Conservation (phyloP, 2,113 vertebrate genomes). For the Cyprinodon tularosa region DNA sequence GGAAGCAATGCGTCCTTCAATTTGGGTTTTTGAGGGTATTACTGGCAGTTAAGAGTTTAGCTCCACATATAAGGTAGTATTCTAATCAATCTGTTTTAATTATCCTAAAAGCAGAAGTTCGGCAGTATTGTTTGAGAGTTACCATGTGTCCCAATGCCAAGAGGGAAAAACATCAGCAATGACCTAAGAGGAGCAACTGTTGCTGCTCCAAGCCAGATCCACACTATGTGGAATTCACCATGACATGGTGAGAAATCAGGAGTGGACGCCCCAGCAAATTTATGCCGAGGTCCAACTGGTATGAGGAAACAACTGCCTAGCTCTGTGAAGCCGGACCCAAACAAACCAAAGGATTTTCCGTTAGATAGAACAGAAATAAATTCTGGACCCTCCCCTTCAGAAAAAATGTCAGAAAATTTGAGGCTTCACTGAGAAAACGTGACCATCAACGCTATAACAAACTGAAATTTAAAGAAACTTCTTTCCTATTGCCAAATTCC, state of each 20-base stretch:
- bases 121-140: too few relatives aligned
- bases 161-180: neutral
- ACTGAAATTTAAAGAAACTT: too few relatives aligned
- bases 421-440: too few relatives aligned
- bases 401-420: too few relatives aligned
- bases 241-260: neutral
- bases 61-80: too few relatives aligned
- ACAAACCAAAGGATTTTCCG: neutral
- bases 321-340: neutral
- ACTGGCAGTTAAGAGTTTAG: neutral
- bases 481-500: too few relatives aligned
- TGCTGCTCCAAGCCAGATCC: neutral
- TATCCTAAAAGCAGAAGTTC: too few relatives aligned
- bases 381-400: neutral
- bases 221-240: neutral
- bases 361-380: neutral
- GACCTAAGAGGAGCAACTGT: neutral
- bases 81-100: too few relatives aligned
- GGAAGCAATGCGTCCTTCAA: neutral
- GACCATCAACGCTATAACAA: too few relatives aligned
- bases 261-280: neutral
- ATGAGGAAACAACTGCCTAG: too few relatives aligned
- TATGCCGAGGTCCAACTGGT: too few relatives aligned
- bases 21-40: neutral
- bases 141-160: neutral